Conservation (phyloP, 2,797 vertebrate species). For the Cirrhinus molitorella region DNA sequence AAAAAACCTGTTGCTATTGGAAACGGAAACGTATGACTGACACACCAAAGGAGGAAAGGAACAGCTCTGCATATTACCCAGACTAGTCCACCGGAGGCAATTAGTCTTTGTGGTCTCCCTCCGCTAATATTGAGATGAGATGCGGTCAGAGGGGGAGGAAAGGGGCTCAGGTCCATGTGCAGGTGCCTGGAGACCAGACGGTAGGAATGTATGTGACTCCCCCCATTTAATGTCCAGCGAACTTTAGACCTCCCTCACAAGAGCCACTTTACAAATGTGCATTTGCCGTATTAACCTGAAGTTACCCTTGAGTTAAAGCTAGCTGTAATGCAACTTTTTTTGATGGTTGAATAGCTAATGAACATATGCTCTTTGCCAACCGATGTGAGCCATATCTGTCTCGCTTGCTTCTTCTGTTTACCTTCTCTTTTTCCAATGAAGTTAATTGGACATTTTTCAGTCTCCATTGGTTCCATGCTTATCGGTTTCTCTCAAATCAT, state of each 20-base stretch:
- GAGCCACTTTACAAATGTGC: slow-evolving; percentile 25
- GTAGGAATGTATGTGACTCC: slow-evolving; percentile 50
- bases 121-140: slow-evolving; percentile 58
- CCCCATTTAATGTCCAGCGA: slow-evolving; percentile 41
- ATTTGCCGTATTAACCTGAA: slow-evolving; percentile 35
- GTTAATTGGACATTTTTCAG: slow-evolving; percentile 12
- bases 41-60: slow-evolving; percentile 57
- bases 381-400: background rate
- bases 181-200: slow-evolving; percentile 61
- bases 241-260: slow-evolving; percentile 55
- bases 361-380: slow-evolving; percentile 52
- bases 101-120: slow-evolving; percentile 60
- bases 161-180: slow-evolving; percentile 53
- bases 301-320: slow-evolving; percentile 31
- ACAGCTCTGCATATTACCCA: slow-evolving; percentile 45
- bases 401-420: slow-evolving; percentile 3
- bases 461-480: slow-evolving; percentile 14
- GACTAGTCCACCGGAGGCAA: slow-evolving; percentile 61
- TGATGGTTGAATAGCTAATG: slow-evolving; percentile 58
- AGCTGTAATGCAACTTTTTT: slow-evolving; percentile 40
- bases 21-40: slow-evolving; percentile 65
- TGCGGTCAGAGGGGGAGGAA: slow-evolving; percentile 28
- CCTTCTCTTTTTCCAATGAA: slow-evolving; percentile 16
- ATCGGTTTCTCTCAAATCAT: slow-evolving; percentile 24
- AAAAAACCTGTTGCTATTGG: slow-evolving; percentile 52